phyloP scores from a whole-genome alignment of 2,113 vertebrate species.

The Galbula dea region DNA sequence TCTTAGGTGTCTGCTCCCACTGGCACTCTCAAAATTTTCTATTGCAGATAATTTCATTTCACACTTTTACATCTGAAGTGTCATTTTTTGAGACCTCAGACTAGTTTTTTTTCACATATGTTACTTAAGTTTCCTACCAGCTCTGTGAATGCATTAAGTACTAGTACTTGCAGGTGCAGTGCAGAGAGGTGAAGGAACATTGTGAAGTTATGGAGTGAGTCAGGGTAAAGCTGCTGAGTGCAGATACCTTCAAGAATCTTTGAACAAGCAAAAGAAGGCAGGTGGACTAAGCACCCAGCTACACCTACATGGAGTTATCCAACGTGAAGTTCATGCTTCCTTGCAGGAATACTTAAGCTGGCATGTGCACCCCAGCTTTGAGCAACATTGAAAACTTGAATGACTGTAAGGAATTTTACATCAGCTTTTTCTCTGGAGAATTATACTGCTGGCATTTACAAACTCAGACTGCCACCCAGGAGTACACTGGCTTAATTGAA shows the following conservation, averaged over 20 bases:
- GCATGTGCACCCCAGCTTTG: neutral
- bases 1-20: neutral
- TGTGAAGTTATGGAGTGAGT: neutral
- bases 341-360: neutral
- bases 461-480: neutral
- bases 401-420: neutral
- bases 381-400: neutral
- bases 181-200: neutral
- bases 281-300: neutral
- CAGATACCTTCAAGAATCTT: neutral
- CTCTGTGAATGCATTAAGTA: neutral
- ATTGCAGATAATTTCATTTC: conserved; percentile 21
- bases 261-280: neutral
- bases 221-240: neutral
- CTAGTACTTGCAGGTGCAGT: neutral
- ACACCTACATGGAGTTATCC: neutral
- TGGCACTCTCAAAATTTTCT: neutral
- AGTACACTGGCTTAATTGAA: neutral
- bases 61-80: neutral
- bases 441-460: neutral
- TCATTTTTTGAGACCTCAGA: neutral
- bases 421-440: neutral
- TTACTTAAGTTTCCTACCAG: neutral
- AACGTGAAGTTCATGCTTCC: neutral
- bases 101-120: neutral